phyloP scores from a whole-genome alignment of 2,797 vertebrate genomes.

The Echeneis naucrates region DNA sequence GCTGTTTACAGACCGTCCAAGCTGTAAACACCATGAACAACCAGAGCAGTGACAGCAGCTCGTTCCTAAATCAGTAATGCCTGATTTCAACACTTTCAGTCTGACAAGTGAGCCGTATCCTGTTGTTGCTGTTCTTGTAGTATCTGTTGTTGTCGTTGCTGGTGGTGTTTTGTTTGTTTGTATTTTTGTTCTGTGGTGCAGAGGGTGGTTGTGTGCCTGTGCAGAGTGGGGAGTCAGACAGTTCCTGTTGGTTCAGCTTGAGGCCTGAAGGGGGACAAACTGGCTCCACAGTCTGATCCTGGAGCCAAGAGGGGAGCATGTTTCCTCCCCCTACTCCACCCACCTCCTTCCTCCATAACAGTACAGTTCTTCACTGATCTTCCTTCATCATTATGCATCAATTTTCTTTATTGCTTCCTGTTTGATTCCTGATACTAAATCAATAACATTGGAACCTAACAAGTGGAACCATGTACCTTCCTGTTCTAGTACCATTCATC shows the following conservation, averaged over 20 bases:
- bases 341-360: background rate
- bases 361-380: background rate
- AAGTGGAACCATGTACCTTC: background rate
- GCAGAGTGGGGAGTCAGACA: background rate
- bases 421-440: background rate
- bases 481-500: too few relatives aligned
- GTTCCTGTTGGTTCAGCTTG: background rate
- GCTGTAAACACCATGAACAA: too few relatives aligned
- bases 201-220: background rate
- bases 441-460: background rate
- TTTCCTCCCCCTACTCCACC: background rate
- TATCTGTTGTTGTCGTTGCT: background rate
- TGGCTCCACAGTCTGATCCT: constrained; percentile 12
- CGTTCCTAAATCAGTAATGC: too few relatives aligned
- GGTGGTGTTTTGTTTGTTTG: too few relatives aligned
- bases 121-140: background rate
- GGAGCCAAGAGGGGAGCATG: constrained; percentile 25
- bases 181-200: background rate
- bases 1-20: too few relatives aligned
- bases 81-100: background rate
- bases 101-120: background rate
- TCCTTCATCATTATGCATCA: background rate
- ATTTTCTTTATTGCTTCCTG: background rate
- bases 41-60: too few relatives aligned
- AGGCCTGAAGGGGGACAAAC: constrained; percentile 19